Evolutionary conservation across 2,888 invertebrate genomes (phyloP).

Genomic region (Hartigia nigra): DNA sequence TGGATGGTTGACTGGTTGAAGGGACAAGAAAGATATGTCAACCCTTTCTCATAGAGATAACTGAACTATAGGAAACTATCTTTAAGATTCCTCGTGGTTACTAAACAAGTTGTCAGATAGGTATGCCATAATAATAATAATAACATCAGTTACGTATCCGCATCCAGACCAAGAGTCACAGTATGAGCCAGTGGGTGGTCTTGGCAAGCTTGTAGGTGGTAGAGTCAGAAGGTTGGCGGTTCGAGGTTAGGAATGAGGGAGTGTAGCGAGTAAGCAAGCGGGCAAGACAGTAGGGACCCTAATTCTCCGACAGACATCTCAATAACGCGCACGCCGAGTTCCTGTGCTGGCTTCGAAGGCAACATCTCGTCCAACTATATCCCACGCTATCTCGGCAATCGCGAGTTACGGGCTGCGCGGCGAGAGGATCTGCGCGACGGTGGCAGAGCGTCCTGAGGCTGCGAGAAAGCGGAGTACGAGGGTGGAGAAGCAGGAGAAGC

Average conservation of each 20-base stretch:
- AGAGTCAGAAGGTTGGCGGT: neutral
- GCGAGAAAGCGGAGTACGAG: slow-evolving; percentile 25
- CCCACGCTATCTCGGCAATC: slow-evolving; percentile 53
- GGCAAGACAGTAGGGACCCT: slow-evolving; percentile 33
- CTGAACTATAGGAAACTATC: too few relatives aligned
- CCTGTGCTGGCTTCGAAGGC: slow-evolving; percentile 3
- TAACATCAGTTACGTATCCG: neutral
- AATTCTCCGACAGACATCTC: slow-evolving; percentile 58
- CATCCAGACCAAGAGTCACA: neutral
- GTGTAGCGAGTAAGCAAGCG: neutral
- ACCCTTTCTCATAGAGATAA: neutral
- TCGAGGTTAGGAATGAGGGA: neutral
- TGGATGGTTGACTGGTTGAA: neutral
- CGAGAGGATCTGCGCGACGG: slow-evolving; percentile 21
- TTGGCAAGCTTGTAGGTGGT: neutral
- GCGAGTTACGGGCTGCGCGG: slow-evolving; percentile 43
- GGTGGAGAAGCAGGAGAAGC: slow-evolving; percentile 22
- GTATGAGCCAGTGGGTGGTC: neutral
- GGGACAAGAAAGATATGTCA: neutral
- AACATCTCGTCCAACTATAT: slow-evolving; percentile 39
- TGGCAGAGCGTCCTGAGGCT: neutral
- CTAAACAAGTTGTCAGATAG: neutral
- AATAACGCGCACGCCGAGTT: slow-evolving; percentile 49
- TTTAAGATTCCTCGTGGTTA: neutral
- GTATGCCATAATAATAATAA: neutral